phyloP scores from a whole-genome alignment of 2,797 vertebrate species.

The Fratercula arctica region DNA sequence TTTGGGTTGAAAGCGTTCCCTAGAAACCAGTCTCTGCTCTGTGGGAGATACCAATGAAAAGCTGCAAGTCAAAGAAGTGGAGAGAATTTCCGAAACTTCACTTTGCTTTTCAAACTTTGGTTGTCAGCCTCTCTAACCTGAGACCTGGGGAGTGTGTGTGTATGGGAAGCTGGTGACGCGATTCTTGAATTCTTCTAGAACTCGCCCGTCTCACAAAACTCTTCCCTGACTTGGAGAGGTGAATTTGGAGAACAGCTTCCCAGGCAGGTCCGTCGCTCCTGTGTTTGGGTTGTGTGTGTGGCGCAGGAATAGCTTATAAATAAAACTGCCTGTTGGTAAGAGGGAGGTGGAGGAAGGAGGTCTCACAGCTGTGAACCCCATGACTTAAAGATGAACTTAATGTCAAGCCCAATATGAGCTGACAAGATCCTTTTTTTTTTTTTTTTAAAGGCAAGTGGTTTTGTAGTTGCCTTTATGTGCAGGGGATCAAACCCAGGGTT shows the following conservation, averaged over 20 bases:
- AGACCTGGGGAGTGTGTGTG: background rate
- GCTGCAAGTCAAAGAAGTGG: background rate
- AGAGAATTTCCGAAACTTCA: background rate
- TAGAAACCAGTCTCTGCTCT: background rate
- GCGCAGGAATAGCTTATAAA: background rate
- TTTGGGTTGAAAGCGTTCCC: background rate
- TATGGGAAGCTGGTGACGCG: background rate
- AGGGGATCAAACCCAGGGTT: background rate
- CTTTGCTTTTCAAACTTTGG: background rate
- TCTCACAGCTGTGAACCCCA: background rate
- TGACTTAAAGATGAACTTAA: background rate
- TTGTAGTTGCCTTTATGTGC: background rate
- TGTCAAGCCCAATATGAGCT: background rate
- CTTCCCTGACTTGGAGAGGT: rapidly evolving
- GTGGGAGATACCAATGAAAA: background rate
- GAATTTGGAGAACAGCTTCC: background rate
- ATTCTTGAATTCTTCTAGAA: background rate
- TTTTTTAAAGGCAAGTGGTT: background rate
- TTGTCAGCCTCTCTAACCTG: background rate
- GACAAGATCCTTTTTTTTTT: background rate
- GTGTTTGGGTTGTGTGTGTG: background rate
- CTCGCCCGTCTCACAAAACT: background rate
- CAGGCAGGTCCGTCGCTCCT: background rate
- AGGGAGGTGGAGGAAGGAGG: background rate
- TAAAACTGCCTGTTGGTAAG: background rate